Conservation (phyloP, 2,888 invertebrate genomes). For the Thera obeliscata region DNA sequence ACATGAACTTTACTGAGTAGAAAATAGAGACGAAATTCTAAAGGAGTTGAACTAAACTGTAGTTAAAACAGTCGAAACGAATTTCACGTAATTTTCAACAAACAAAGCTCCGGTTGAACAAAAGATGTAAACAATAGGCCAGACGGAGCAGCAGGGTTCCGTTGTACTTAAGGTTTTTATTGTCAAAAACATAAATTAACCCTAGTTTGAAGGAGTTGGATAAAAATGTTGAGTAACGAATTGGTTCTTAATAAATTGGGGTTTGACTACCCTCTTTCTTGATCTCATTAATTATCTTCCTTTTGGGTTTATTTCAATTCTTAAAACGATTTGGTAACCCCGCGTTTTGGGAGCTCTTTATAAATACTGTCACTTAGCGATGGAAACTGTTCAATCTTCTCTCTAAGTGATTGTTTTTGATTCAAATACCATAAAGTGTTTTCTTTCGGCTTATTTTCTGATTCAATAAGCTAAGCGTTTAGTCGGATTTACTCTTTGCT, state of each 20-base stretch:
- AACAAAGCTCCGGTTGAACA: conserved; percentile 58
- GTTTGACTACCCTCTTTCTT: neutral
- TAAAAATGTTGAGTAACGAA: conserved; percentile 16
- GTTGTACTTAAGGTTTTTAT: conserved; percentile 32
- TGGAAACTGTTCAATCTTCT: neutral
- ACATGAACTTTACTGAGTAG: neutral
- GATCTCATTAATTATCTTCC: neutral
- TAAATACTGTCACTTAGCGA: neutral
- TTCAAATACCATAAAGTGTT: neutral
- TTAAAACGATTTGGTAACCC: neutral
- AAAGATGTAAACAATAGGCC: conserved; percentile 52
- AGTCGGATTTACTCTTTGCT: no score
- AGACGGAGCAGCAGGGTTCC: conserved; percentile 37
- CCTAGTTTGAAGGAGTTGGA: conserved; percentile 29
- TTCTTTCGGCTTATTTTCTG: no score
- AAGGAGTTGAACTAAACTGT: neutral
- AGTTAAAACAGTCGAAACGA: conserved; percentile 36
- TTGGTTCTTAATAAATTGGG: conserved; percentile 15
- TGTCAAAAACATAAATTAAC: conserved; percentile 35
- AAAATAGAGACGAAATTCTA: conserved; percentile 18
- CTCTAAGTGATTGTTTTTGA: neutral
- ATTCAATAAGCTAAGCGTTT: no score
- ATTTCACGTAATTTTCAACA: conserved; percentile 62
- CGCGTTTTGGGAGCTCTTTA: neutral
- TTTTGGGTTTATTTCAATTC: neutral